Percentiles rank a stretch among this genome's conserved stretches.
Evolutionary conservation across 1,140 invertebrate species (phyloP).

Genomic region (Chlorops oryzae): DNA sequence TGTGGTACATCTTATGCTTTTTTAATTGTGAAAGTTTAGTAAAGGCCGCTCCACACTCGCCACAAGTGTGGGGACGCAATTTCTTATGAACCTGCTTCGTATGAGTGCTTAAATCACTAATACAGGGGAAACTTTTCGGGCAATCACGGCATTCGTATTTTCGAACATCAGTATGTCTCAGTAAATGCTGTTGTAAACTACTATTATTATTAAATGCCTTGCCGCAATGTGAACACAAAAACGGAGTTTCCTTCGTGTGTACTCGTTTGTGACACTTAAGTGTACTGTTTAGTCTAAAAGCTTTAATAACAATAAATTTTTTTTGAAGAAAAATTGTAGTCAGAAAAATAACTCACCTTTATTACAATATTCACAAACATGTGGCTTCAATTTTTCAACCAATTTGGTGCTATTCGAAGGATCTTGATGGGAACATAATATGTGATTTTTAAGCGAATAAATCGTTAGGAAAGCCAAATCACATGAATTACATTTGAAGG

Average conservation of each 20-base stretch:
- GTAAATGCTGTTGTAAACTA: slow-evolving; percentile 1
- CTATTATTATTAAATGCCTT: background rate
- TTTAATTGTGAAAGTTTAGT: slow-evolving; percentile 1
- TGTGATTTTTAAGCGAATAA: too few relatives aligned
- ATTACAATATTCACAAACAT: background rate
- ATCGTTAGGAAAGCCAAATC: too few relatives aligned
- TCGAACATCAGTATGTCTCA: background rate
- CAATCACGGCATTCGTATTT: slow-evolving; percentile 1
- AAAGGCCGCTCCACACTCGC: slow-evolving; percentile 1
- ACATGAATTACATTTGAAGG: too few relatives aligned
- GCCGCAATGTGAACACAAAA: background rate
- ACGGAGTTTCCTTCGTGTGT: background rate
- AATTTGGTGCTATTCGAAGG: too few relatives aligned
- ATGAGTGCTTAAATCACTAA: slow-evolving; percentile 3
- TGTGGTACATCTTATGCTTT: slow-evolving; percentile 10
- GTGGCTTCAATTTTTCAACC: too few relatives aligned
- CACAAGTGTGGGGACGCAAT: background rate
- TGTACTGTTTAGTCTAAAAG: background rate
- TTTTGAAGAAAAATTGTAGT: background rate
- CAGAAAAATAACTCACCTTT: background rate
- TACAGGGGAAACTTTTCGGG: slow-evolving; percentile 1
- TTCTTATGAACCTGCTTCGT: background rate
- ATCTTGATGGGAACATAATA: too few relatives aligned
- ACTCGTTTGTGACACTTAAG: background rate
- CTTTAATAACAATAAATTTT: background rate